Conservation (phyloP, 1,140 invertebrate genomes). For the Thaumetopoea pityocampa region DNA sequence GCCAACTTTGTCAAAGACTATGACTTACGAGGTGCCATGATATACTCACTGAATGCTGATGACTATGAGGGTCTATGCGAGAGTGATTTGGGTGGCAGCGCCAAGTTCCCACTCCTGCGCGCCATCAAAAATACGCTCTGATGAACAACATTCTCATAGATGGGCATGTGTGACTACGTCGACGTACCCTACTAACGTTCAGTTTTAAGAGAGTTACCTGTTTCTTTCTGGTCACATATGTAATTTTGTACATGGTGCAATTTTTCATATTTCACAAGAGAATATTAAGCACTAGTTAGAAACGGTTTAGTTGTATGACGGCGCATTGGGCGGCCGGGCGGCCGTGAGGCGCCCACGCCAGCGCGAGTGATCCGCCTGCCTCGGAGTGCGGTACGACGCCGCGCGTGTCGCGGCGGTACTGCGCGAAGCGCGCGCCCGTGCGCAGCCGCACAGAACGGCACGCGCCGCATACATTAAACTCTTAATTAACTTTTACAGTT, state of each 20-base stretch:
- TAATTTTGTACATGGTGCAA: conserved; percentile 67
- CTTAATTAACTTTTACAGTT: conserved; percentile 60
- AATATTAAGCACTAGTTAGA: conserved; percentile 5
- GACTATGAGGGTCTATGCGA: conserved; percentile 73
- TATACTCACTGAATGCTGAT: conserved; percentile 85
- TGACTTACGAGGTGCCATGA: conserved; percentile 84
- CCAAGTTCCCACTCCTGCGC: conserved; percentile 48
- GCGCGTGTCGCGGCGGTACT: conserved; percentile 12
- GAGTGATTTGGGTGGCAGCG: conserved; percentile 10
- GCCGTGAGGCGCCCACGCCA: conserved; percentile 23
- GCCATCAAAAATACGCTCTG: conserved; percentile 43
- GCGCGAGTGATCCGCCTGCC: conserved; percentile 13
- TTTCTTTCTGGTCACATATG: conserved; percentile 58
- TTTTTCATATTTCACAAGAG: conserved; percentile 47
- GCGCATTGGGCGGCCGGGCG: conserved; percentile 13
- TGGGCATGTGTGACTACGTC: background rate
- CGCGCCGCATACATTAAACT: conserved; percentile 44
- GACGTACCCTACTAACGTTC: conserved; percentile 2
- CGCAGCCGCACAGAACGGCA: conserved; percentile 45
- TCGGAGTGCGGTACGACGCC: conserved; percentile 4
- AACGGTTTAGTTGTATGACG: background rate
- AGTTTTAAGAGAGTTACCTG: conserved; percentile 45
- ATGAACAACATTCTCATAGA: background rate
- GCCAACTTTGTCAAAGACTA: conserved; percentile 80
- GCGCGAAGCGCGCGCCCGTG: conserved; percentile 23